Conservation (phyloP, 2,888 invertebrate species). For the Dendrolimus pini region DNA sequence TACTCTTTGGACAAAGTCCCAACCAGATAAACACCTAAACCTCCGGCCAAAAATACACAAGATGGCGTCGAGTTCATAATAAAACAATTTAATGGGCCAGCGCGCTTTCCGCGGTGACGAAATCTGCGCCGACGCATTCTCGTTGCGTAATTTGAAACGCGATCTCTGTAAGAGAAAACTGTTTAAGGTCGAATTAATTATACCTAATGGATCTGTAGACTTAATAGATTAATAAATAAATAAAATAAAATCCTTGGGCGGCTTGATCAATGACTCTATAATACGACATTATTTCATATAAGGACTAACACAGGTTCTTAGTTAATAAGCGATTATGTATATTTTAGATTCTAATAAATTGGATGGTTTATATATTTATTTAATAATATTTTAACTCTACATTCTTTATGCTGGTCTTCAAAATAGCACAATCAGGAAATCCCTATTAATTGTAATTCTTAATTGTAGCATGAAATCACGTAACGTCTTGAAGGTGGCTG, state of each 20-base stretch:
- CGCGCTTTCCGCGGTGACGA: conserved; percentile 76
- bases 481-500: too few relatives aligned
- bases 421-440: too few relatives aligned
- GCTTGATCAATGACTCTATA: neutral
- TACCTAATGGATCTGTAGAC: conserved; percentile 31
- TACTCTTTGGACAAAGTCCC: conserved; percentile 72
- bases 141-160: conserved; percentile 68
- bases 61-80: conserved; percentile 76
- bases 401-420: too few relatives aligned
- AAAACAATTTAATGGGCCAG: conserved; percentile 77
- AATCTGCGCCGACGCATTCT: conserved; percentile 70
- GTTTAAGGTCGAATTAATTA: conserved; percentile 62
- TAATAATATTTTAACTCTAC: too few relatives aligned
- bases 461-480: too few relatives aligned
- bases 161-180: conserved; percentile 67
- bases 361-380: too few relatives aligned
- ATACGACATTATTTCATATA: too few relatives aligned
- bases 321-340: too few relatives aligned
- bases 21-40: conserved; percentile 74
- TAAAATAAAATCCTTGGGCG: conserved; percentile 11
- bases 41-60: conserved; percentile 73
- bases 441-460: too few relatives aligned
- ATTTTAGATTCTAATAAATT: too few relatives aligned
- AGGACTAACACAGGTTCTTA: too few relatives aligned
- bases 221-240: conserved; percentile 15